Base-by-base conservation (phyloP, 2,113 vertebrate genomes). In the Promerops cafer region DNA sequence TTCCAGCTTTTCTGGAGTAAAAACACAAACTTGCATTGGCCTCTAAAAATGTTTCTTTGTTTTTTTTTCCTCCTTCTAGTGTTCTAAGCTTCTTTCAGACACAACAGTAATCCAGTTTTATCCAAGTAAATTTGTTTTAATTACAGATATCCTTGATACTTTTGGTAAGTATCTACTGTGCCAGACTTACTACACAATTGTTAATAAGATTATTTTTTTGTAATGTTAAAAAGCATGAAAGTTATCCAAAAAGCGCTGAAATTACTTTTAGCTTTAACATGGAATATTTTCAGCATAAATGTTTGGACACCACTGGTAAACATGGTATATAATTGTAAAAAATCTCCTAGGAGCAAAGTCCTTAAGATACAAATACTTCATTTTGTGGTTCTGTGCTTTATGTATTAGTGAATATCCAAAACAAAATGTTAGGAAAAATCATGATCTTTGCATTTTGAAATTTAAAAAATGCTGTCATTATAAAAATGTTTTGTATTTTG, bases 91-190 rank as follows among this genome's bases (percentile, higher is more conserved):
- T 50, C 98, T 99, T 72, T 99, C 99, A 1, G 99, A 99, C 97
- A 99, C 99, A 3, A 98, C 98, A 0, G 99, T 99, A 83, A 99
- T 99, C 97, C 99, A 99, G 97, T 99, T 99, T 97, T 99, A 99
- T 96, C 99, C 99, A 71, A 99, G 99, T 98, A 99, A 99, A 97
- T 99, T 99, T 95, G 99, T 99, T 76, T 98, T 99, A 81, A 99
- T 99, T 95, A 99, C 99, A 1, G 99, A 99, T 82, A 99, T 99
- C 86, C 99, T 99, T 2, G 99, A 99, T 96, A 99, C 99, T 2
- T 99, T 99, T 40, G 99, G 99, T 99, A 97, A 97, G 98, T 98
- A 31, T 60, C 42, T 85, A 15, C 61, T 76, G 39, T 83, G 33
- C 22, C 35, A 85, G 35, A 31, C 33, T 68, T 93, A 39, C 5